Base-by-base conservation (phyloP, 2,113 vertebrate species). In the Synchiropus splendidus region DNA sequence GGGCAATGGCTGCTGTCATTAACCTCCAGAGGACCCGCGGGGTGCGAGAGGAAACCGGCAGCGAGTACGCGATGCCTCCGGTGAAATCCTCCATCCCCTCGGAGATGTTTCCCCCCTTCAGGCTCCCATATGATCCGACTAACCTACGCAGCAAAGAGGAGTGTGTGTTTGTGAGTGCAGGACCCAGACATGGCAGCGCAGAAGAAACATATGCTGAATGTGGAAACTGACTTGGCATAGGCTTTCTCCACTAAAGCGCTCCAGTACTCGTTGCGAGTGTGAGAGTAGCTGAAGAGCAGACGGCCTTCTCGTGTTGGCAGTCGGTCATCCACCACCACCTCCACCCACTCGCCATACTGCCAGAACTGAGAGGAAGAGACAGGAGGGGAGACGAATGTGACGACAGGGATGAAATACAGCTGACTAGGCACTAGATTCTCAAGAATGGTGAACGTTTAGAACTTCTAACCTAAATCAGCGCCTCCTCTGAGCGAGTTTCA, bases 81-180 rank as follows among this genome's bases (percentile, higher is more conserved):
- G 87, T 89, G 55, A 89, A 89, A 42, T 89, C 88, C 54, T 88
- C 87, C 86, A 89, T 86, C 10, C 81, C 85, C 56, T 89, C 88
- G 0, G 88, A 85, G 41, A 88, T 87, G 27, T 83, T 85, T 1
- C 88, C 88, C 5, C 86, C 87, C 41, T 79, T 83, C 58, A 89
- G 74, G 56, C 84, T 83, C 30, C 70, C 61, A 1, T 89, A 89
- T 11, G 68, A 83, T 10, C 88, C 86, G 1, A 78, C 61, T 14
- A 89, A 58, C 77, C 88, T 89, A 32, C 35, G 51, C 0, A 1
- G 3, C 10, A 10, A 11, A 51, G 16, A 67, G 31, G 50, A 37
- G 51, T 37, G 51, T 44, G 36, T 36, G 17, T 14, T 36, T 18
- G 39, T 38, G 42, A 12, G 47, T 39, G 54, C 58, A 53, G 61